A percentile compares a stretch with the other conserved stretches of the same genome.
phyloP scores from a whole-genome alignment of 2,888 invertebrate genomes.

The Neoscelio sp. region DNA sequence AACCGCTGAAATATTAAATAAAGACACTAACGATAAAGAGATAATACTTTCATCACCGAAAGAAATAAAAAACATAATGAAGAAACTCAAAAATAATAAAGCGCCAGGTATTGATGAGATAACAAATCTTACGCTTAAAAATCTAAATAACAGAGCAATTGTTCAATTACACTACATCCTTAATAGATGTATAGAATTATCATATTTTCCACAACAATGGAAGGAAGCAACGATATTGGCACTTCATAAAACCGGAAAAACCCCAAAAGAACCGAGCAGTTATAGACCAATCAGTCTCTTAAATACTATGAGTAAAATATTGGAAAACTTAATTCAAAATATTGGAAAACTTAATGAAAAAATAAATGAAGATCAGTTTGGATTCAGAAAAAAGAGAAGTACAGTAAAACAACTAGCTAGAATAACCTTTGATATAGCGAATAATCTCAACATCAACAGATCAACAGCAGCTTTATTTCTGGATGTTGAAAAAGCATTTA shows the following conservation, averaged over 20 bases:
- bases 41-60: too few species aligned
- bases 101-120: conserved; percentile 21
- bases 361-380: not conserved
- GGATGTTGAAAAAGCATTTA: conserved; percentile 12
- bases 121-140: not conserved
- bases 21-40: too few species aligned
- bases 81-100: conserved; percentile 12
- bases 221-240: conserved; percentile 14
- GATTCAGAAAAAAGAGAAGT: conserved; percentile 1
- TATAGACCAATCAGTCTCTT: conserved; percentile 26
- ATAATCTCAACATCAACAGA: not conserved
- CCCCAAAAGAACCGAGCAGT: not conserved
- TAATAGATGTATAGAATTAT: conserved; percentile 10
- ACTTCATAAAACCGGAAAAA: conserved; percentile 8
- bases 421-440: not conserved
- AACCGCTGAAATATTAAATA: not conserved
- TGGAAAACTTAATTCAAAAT: conserved; percentile 6
- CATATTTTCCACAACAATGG: conserved; percentile 36
- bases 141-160: conserved; percentile 5
- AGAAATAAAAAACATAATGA: conserved; percentile 12
- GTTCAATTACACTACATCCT: conserved; percentile 6
- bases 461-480: not conserved
- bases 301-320: conserved; percentile 1
- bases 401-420: conserved; percentile 1
- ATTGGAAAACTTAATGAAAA: not conserved